Percentiles rank a stretch among this genome's conserved stretches.
These are phyloP conservation scores for Pseudomyrmex pallidus DNA, from an alignment of 1,140 invertebrate genomes.

Conservation along the genomic window DNA sequence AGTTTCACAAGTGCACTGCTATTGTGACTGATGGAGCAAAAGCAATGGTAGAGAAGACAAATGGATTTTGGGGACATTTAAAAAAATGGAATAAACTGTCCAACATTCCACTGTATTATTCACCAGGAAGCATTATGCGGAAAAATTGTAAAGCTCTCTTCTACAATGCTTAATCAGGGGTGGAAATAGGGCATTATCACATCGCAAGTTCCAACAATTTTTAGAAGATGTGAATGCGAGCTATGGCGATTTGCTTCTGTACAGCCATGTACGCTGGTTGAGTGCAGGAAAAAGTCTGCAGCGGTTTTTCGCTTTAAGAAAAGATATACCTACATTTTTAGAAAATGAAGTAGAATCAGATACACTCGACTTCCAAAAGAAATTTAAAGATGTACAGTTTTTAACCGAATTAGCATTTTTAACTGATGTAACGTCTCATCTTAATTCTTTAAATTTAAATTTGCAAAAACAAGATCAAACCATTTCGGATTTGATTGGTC, in stretches of 20 bases:
- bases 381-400: not conserved
- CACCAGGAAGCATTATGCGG: not conserved
- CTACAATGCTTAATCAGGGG: not conserved
- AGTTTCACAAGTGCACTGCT: not conserved
- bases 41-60: not conserved
- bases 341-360: not conserved
- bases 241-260: not conserved
- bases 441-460: not conserved
- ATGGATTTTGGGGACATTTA: not conserved
- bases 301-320: not conserved
- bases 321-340: not conserved
- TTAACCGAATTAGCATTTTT: not conserved
- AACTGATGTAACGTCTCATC: not conserved
- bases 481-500: not conserved
- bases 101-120: not conserved
- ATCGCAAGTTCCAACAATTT: not conserved
- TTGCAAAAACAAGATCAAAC: not conserved
- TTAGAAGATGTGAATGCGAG: not conserved
- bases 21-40: not conserved
- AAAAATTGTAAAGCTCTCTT: not conserved
- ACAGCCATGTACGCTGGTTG: not conserved
- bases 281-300: not conserved
- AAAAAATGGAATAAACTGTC: not conserved
- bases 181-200: not conserved
- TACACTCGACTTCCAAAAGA: not conserved